Base-by-base conservation (phyloP, 2,888 invertebrate species). In the Lepidonotus clava region DNA sequence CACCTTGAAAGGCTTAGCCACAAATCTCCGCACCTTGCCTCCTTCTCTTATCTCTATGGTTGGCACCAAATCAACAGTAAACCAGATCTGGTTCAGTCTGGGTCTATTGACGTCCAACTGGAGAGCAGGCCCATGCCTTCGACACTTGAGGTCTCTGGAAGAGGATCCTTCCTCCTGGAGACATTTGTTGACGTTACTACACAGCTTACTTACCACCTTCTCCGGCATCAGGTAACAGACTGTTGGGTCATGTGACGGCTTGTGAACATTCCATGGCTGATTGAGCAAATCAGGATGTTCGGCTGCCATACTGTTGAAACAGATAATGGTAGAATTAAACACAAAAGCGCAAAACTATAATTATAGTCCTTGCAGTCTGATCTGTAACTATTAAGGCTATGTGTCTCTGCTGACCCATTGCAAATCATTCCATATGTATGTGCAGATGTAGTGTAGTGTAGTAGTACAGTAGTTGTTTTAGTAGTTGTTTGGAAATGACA, bases 31-130 rank as follows among this genome's bases (percentile, higher is more conserved):
- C 8, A 36, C 36, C 14, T 2, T 2, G 36, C 18, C 14, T 14
- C 56, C 56, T 11, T 56, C 56, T 56, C 24, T 56, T 4, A 80
- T 46, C 51, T 80, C 80, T 11, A 80, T 41, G 8, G 80, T 80
- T 2, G 80, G 80, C 0, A 80, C 80, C 28, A 80, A 18, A 28
- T 80, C 80, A 1, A 80, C 80, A 1, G 80, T 32, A 34, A 46
- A 80, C 80, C 80, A 80, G 24, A 80, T 2, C 32, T 41, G 24
- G n/a, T 18, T 38, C 1, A 8, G 0, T 18, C 28, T 32, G 21
- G 24, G 46, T 1, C n/a, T 14, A 2, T 18, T 4, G 11, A 80
- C 46, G 51, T 80, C 46, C 0, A 80, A 34, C 80, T 80, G 80
- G n/a, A 80, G 6, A 18, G 80, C 80, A 0, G 80, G 80, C 6